phyloP scores from a whole-genome alignment of 2,888 invertebrate species.

The Oxycera nigricornis region DNA sequence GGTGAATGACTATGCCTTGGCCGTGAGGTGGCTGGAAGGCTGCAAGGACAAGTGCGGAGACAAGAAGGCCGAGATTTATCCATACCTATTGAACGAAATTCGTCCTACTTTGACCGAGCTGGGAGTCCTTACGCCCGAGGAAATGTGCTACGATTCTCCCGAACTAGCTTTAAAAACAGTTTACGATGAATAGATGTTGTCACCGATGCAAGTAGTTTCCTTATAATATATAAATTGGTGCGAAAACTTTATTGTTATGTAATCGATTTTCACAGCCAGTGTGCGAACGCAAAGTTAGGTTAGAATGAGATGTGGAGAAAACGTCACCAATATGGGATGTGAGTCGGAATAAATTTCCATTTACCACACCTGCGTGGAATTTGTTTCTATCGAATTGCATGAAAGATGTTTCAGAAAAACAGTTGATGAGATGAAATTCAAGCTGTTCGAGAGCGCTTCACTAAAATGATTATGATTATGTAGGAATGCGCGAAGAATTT shows the following conservation, averaged over 20 bases:
- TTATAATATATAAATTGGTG: conserved; percentile 10
- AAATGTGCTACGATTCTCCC: conserved; percentile 96
- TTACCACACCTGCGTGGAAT: too few species aligned
- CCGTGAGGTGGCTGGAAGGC: conserved; percentile 91
- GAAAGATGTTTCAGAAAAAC: too few species aligned
- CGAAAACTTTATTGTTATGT: conserved; percentile 31
- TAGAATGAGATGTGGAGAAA: conserved; percentile 28
- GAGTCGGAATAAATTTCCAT: conserved; percentile 20
- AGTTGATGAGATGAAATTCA: too few species aligned
- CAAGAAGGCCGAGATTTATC: conserved; percentile 79
- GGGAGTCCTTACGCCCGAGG: conserved; percentile 92
- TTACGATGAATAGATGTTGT: conserved; percentile 64
- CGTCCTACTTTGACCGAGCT: conserved; percentile 91
- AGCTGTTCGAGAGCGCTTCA: too few species aligned
- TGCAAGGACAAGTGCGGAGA: conserved; percentile 87
- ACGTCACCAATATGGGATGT: conserved; percentile 17
- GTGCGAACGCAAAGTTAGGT: conserved; percentile 28
- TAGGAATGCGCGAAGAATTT: too few species aligned
- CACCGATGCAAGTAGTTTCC: conserved; percentile 25
- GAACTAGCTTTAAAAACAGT: conserved; percentile 85
- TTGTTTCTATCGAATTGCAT: too few species aligned
- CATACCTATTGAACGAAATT: conserved; percentile 88
- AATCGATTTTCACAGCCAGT: conserved; percentile 31
- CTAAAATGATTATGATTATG: too few species aligned
- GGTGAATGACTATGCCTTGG: conserved; percentile 92